Evolutionary conservation across 2,113 vertebrate species (phyloP), one percentile per base, ranked within the genome.

Genomic region (Merops nubicus): DNA sequence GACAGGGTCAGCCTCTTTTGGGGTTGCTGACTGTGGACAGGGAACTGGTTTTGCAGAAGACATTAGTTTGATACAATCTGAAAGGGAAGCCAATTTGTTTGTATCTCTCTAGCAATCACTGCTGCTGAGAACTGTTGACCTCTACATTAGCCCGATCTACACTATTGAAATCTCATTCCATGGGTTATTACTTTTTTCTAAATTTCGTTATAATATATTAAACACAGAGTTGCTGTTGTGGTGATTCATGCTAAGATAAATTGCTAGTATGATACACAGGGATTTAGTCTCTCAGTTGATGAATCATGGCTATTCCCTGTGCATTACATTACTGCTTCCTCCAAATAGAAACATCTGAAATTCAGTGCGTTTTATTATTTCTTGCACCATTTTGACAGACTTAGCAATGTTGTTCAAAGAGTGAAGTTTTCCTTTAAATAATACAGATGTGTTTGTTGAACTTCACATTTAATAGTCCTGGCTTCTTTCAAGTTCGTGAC

Each of bases 391-490:
- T 91, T 80, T 72, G 63, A 93, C 50, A 76, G 78, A 50, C 59
- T 69, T 88, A 85, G 8, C 89, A 23, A 38, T n/a, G 67, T 25
- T 50, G 17, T 85, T 95, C 20, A 43, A 45, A 75, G 78, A 64
- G 19, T 43, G 26, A 82, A 54, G n/a, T 36, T 93, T 72, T 87
- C 72, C 67, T 62, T 89, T 96, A 87, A 91, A 40, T 85, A 82
- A 89, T 65, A 62, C 82, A 94, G 53, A 88, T 64, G 62, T 80
- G 77, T 91, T 87, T 95, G 87, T 73, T 94, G 78, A 94, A 51
- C 75, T 91, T 90, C 17, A n/a, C 28, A 15, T 73, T 69, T 36
- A 60, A 57, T 45, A 76, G 59, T 69, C 16, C 93, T 95, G 93
- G 63, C n/a, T 88, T 82, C 92, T 86, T 91, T 96, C 88, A 91